Conservation (phyloP, 2,797 vertebrate genomes). For the Sebastes hubbsi region DNA sequence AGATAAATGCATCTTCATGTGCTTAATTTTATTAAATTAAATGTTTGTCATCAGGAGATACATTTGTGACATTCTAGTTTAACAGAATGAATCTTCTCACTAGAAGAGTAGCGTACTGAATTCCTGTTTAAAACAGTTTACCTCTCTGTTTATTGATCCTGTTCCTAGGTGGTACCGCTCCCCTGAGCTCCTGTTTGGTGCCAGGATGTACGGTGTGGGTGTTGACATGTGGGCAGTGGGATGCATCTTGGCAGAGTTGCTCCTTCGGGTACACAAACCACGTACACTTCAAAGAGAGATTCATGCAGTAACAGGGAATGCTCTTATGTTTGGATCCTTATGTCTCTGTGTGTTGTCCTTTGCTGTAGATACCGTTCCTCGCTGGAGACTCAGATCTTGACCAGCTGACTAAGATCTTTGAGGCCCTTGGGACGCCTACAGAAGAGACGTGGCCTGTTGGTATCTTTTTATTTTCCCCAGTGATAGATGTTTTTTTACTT, state of each 20-base stretch:
- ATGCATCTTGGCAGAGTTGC: conserved; percentile 95
- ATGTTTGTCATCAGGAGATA: neutral
- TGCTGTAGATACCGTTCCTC: conserved; percentile 91
- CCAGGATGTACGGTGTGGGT: conserved; percentile 97
- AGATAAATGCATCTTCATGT: neutral
- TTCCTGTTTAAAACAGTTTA: neutral
- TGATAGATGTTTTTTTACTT: neutral
- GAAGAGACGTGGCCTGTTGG: conserved; percentile 96
- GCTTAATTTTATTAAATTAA: neutral
- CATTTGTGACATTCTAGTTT: neutral
- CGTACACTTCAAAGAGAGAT: neutral
- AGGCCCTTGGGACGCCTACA: conserved; percentile 94
- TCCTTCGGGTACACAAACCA: conserved; percentile 86
- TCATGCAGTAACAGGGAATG: neutral
- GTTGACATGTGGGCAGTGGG: conserved; percentile 99
- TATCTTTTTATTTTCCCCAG: conserved; percentile 5
- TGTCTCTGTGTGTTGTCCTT: neutral
- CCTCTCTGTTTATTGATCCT: conserved; percentile 8
- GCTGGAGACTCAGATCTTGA: conserved; percentile 97
- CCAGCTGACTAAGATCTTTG: conserved; percentile 96
- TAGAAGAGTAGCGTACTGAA: neutral
- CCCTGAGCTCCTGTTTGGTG: conserved; percentile 95
- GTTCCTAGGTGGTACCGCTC: conserved; percentile 93
- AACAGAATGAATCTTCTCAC: neutral
- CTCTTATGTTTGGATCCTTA: neutral